Conservation (phyloP, 92 coral and sea anemone genomes). For the Zoanthus sansibaricus region DNA sequence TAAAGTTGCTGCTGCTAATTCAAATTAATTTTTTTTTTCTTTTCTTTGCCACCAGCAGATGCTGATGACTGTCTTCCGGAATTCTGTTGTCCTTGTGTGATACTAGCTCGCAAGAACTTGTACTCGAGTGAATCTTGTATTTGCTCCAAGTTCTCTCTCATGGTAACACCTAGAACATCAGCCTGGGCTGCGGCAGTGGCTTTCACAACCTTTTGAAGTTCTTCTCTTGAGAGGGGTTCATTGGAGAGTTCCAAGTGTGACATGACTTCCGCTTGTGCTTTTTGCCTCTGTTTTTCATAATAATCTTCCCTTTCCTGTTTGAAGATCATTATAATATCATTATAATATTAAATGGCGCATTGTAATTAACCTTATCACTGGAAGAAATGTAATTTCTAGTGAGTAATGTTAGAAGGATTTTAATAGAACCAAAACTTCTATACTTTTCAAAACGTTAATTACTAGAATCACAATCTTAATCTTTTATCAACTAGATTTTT, state of each 20-base stretch:
- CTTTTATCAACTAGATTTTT: too few relatives aligned
- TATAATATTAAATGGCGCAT: too few relatives aligned
- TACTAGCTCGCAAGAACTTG: slow-evolving; percentile 68
- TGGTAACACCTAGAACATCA: slow-evolving; percentile 58
- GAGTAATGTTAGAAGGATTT: too few relatives aligned
- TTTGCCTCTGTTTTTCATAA: slow-evolving; percentile 64
- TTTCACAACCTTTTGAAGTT: slow-evolving; percentile 52
- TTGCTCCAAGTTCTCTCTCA: slow-evolving; percentile 73
- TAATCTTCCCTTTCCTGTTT: slow-evolving; percentile 70
- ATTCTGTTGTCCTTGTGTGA: slow-evolving; percentile 41
- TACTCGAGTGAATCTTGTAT: slow-evolving; percentile 78
- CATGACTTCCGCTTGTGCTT: slow-evolving; percentile 68
- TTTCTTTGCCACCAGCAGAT: slow-evolving; percentile 58
- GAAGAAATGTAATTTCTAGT: too few relatives aligned
- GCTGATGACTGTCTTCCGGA: slow-evolving; percentile 63
- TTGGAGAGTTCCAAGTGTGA: slow-evolving; percentile 53
- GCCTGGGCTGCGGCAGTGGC: slow-evolving; percentile 68
- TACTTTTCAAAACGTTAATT: too few relatives aligned
- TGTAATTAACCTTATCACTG: too few relatives aligned
- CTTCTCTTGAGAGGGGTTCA: slow-evolving; percentile 63
- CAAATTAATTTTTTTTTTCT: slow-evolving; percentile 43
- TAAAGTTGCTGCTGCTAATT: not conserved
- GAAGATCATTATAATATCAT: too few relatives aligned
- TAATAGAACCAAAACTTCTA: too few relatives aligned
- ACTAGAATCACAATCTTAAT: too few relatives aligned